Conservation (phyloP, 2,797 vertebrate species). For the Iguana delicatissima region DNA sequence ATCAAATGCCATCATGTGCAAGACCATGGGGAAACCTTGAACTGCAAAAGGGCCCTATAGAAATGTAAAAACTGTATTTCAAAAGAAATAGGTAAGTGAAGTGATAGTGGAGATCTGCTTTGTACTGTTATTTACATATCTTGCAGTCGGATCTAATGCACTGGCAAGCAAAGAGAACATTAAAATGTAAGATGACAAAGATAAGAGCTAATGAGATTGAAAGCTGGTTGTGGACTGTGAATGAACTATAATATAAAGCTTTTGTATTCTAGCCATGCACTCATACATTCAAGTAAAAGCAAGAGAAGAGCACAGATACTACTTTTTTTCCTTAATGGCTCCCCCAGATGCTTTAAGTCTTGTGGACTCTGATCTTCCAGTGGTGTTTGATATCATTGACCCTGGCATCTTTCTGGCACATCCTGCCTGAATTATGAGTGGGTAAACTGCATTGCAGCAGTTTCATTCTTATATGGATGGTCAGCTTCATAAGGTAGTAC, state of each 20-base stretch:
- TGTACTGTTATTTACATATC: background rate
- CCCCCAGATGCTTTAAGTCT: background rate
- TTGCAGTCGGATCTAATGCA: accelerated
- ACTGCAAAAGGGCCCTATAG: constrained; percentile 27
- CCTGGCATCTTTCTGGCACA: background rate
- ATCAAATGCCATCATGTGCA: constrained; percentile 12
- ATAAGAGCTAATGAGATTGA: background rate
- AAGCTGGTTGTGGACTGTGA: background rate
- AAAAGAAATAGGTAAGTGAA: constrained; percentile 45
- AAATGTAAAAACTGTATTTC: constrained; percentile 26
- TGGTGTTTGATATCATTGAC: background rate
- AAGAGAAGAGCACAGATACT: background rate
- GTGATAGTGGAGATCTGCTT: constrained; percentile 2
- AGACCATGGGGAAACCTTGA: constrained; percentile 44
- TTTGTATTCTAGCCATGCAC: background rate
- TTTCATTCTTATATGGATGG: background rate
- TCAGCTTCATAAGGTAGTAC: background rate
- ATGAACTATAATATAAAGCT: background rate
- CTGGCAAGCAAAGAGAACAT: background rate
- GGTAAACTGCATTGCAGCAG: too few species aligned
- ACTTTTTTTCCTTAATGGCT: background rate
- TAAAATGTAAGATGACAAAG: background rate
- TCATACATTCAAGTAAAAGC: background rate
- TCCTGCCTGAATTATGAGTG: background rate
- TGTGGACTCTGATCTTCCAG: background rate